phyloP scores from a whole-genome alignment of 1,140 invertebrate genomes.

The Neotoxoptera formosana region DNA sequence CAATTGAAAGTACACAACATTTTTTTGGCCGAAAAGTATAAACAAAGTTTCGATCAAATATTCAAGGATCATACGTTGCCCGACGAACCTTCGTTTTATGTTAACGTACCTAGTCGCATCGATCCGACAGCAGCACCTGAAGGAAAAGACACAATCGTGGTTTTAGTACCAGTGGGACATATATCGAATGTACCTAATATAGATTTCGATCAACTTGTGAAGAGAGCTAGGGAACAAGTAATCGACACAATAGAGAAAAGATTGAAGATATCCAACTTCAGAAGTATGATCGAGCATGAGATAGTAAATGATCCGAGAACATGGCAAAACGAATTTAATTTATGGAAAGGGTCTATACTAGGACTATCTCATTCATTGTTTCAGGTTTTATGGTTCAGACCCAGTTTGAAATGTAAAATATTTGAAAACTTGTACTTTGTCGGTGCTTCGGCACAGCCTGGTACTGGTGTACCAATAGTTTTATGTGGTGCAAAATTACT shows the following conservation, averaged over 20 bases:
- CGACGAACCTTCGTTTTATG: constrained; percentile 44
- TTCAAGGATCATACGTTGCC: constrained; percentile 46
- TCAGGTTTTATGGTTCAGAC: constrained; percentile 48
- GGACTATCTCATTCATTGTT: constrained; percentile 46
- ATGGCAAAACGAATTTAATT: constrained; percentile 52
- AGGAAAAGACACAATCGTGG: constrained; percentile 37
- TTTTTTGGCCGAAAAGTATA: constrained; percentile 46
- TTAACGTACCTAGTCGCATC: constrained; percentile 48
- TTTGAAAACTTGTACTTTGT: constrained; percentile 52
- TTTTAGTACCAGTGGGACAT: constrained; percentile 42
- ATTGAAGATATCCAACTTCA: constrained; percentile 37
- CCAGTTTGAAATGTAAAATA: constrained; percentile 55
- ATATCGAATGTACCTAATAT: not conserved
- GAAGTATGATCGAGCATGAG: constrained; percentile 37
- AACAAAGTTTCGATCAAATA: constrained; percentile 41
- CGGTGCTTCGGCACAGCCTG: constrained; percentile 38
- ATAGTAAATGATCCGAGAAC: constrained; percentile 32
- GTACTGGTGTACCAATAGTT: constrained; percentile 47
- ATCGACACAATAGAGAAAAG: constrained; percentile 35
- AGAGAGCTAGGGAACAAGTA: constrained; percentile 14
- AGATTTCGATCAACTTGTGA: constrained; percentile 20
- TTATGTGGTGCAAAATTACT: constrained; percentile 28
- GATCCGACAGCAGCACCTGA: constrained; percentile 39
- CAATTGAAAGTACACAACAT: constrained; percentile 34
- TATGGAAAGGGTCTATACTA: constrained; percentile 54